Base-by-base conservation (phyloP, 2,888 invertebrate genomes). In the Hirudinaria manillensis region DNA sequence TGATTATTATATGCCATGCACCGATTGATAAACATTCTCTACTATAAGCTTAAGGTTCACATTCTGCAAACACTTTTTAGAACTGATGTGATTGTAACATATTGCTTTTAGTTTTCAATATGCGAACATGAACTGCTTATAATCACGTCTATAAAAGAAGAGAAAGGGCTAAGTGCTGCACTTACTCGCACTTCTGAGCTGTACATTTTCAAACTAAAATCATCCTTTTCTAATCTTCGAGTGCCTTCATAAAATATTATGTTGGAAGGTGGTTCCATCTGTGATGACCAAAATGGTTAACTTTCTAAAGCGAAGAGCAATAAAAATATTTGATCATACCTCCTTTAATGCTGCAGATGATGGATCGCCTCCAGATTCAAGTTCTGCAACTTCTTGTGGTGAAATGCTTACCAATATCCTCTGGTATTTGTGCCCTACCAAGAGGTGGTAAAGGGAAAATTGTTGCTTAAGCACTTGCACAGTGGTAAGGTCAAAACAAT, bases 121-220 rank as follows among this genome's bases (percentile, higher is more conserved):
- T n/a, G n/a, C n/a, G n/a, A n/a, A 45, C 3, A 45, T 45, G 45
- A 45, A 45, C 45, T 45, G 16, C 1, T 45, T 1, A 6, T 3
- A 1, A 1, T 16, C 4, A 45, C 10, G 13, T 45, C 10, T 45
- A 16, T 10, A 45, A 45, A 3, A 45, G 45, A 45, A 45, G 16
- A 16, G 3, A 7, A 3, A 45, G 10, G 10, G 16, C 13, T 45
- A 2, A 3, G 45, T 16, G 16, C n/a, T 24, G 19, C n/a, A 73
- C 76, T 53, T 29, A 84, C 84, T 81, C 80, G 79, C 0, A 84
- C 82, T 78, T 84, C 83, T 76, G 83, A 82, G 53, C 78, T 78
- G 75, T 84, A 83, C 84, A 84, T 84, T 75, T 80, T 79, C 10
- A 83, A 74, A 77, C 83, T 83, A 79, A 83, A 83, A 76, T 84